A percentile compares a stretch with the other conserved stretches of the same genome.
phyloP scores from a whole-genome alignment of 1,140 invertebrate genomes.

The Calliopsis andreniformis region DNA sequence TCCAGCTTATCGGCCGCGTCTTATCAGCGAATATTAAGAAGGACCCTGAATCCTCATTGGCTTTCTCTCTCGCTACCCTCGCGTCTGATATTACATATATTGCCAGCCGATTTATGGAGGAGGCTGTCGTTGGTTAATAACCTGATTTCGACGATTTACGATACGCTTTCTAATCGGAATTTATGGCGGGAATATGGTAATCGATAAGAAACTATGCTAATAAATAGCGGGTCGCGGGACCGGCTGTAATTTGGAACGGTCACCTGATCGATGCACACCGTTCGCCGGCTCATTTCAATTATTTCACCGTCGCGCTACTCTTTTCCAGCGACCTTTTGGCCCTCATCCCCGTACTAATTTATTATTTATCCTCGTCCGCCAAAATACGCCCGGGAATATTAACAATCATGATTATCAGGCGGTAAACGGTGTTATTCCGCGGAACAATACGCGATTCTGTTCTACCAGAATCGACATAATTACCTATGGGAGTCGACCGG shows the following conservation, averaged over 20 bases:
- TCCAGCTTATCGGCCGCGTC: constrained; percentile 28
- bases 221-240: constrained; percentile 26
- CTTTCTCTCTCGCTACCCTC: background rate
- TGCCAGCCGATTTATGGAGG: constrained; percentile 34
- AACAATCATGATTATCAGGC: background rate
- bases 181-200: constrained; percentile 43
- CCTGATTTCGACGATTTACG: constrained; percentile 48
- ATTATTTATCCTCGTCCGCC: background rate
- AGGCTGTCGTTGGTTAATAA: constrained; percentile 43
- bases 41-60: too few species aligned
- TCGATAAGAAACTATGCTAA: constrained; percentile 54
- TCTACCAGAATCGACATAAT: constrained; percentile 5
- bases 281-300: constrained; percentile 14
- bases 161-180: constrained; percentile 51
- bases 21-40: constrained; percentile 50
- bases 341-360: background rate
- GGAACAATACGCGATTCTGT: background rate
- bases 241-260: constrained; percentile 26
- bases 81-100: constrained; percentile 41
- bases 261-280: constrained; percentile 33
- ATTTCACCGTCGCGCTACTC: constrained; percentile 8
- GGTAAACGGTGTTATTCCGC: background rate
- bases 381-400: background rate
- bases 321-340: background rate
- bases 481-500: constrained; percentile 5